Evolutionary conservation across 2,797 vertebrate genomes (phyloP).

Genomic region (Pogonophryne albipinna): DNA sequence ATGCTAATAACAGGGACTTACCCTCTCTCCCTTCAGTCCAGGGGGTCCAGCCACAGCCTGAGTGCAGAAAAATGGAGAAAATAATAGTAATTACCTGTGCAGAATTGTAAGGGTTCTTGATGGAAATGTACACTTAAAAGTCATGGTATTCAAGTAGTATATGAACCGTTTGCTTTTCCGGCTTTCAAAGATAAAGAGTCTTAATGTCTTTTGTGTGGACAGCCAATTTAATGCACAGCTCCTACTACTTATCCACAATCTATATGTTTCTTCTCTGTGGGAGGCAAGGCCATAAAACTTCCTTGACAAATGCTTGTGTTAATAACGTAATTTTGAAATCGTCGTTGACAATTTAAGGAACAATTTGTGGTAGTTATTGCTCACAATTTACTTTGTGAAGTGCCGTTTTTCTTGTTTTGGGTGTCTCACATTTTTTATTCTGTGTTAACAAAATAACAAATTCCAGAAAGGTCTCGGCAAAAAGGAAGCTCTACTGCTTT

Average conservation of each 20-base stretch:
- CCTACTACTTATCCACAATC: background rate
- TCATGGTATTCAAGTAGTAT: slow-evolving; percentile 15
- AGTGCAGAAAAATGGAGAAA: slow-evolving; percentile 38
- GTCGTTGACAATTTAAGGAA: background rate
- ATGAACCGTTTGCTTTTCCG: slow-evolving; percentile 8
- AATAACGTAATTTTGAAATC: background rate
- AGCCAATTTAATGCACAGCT: background rate
- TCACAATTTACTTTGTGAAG: background rate
- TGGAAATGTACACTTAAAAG: slow-evolving; percentile 25
- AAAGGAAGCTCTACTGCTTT: background rate
- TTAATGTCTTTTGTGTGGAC: no score
- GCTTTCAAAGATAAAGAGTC: slow-evolving; percentile 12
- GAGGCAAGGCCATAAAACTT: background rate
- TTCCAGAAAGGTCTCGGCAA: background rate
- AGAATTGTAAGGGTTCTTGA: slow-evolving; percentile 2
- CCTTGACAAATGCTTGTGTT: background rate
- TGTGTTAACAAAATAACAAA: background rate
- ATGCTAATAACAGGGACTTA: slow-evolving; percentile 73
- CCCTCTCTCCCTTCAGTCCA: slow-evolving; percentile 92
- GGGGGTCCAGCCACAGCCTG: slow-evolving; percentile 89
- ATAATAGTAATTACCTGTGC: slow-evolving; percentile 38
- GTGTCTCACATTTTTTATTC: background rate
- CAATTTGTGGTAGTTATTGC: fast-evolving
- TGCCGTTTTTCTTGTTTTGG: background rate
- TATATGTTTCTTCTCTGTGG: background rate